These are phyloP conservation scores for Chiroxiphia lanceolata DNA, from an alignment of 2,797 vertebrate genomes.

Conservation along the genomic window DNA sequence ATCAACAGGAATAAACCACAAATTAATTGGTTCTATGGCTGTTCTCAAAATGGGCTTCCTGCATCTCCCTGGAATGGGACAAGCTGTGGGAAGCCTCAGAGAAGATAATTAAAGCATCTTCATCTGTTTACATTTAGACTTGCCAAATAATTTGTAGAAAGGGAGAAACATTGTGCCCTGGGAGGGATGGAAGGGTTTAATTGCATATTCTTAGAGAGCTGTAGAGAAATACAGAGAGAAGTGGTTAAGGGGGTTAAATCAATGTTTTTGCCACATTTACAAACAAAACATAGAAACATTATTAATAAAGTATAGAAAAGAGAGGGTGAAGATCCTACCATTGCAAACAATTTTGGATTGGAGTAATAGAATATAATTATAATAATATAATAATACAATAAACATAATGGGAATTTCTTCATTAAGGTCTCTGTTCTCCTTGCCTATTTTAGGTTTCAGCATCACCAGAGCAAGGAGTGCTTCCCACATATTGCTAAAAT, in stretches of 20 bases:
- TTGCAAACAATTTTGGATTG: neutral
- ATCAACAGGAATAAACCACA: neutral
- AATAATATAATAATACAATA: neutral
- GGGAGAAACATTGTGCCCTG: neutral
- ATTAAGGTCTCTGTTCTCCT: neutral
- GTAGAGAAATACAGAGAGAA: neutral
- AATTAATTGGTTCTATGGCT: neutral
- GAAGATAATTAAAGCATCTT: neutral
- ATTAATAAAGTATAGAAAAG: neutral
- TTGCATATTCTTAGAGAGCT: neutral
- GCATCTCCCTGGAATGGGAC: neutral
- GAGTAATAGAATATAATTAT: neutral
- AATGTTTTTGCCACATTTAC: neutral
- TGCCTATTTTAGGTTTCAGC: neutral
- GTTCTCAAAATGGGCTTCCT: neutral
- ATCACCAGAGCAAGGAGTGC: neutral
- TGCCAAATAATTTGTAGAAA: neutral
- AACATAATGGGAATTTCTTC: neutral
- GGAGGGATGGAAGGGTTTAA: neutral
- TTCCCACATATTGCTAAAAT: neutral
- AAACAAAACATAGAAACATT: neutral
- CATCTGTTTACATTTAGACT: neutral
- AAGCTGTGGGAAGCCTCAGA: neutral
- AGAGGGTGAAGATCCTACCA: neutral
- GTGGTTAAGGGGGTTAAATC: neutral